These are phyloP conservation scores for Apostichopus californicus DNA, from an alignment of 35 echinoderm and acorn worm genomes.

Conservation along the genomic window DNA sequence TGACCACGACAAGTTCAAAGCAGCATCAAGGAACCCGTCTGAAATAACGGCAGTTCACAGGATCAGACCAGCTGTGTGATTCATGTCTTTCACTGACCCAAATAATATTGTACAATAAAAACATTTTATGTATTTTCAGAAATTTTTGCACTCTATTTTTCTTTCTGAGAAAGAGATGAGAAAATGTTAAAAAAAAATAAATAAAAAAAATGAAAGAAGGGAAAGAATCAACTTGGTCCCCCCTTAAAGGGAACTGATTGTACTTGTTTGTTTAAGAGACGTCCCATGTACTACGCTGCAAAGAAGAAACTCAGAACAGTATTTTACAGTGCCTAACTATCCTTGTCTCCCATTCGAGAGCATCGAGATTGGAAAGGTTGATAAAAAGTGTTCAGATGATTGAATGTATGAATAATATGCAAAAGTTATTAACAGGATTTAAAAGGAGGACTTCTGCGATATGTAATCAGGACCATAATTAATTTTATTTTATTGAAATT, in stretches of 20 bases:
- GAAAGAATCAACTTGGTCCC: neutral
- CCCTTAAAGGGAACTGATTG: conserved; percentile 44
- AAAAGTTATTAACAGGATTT: conserved; percentile 54
- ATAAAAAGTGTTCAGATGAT: conserved; percentile 31
- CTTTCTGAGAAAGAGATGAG: conserved; percentile 54
- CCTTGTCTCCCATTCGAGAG: conserved; percentile 64
- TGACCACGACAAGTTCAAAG: conserved; percentile 19
- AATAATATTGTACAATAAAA: conserved; percentile 67
- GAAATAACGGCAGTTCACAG: conserved; percentile 43
- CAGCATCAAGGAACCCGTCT: conserved; percentile 41
- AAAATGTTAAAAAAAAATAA: conserved; percentile 22
- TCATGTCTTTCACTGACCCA: conserved; percentile 66
- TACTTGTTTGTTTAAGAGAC: conserved; percentile 58
- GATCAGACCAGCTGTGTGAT: conserved; percentile 66
- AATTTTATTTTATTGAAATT: conserved; percentile 36
- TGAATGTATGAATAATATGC: conserved; percentile 62
- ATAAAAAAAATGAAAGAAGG: conserved; percentile 24
- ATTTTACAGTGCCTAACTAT: conserved; percentile 66
- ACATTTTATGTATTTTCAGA: conserved; percentile 65
- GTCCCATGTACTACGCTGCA: conserved; percentile 66
- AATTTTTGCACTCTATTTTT: conserved; percentile 68
- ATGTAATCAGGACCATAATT: conserved; percentile 66
- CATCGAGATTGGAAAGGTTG: conserved; percentile 43
- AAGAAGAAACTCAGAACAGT: conserved; percentile 56
- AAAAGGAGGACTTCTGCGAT: conserved; percentile 26